Evolutionary conservation across 2,888 invertebrate species (phyloP), one percentile per base, ranked within the genome.

Genomic region (Drosophila affinis): DNA sequence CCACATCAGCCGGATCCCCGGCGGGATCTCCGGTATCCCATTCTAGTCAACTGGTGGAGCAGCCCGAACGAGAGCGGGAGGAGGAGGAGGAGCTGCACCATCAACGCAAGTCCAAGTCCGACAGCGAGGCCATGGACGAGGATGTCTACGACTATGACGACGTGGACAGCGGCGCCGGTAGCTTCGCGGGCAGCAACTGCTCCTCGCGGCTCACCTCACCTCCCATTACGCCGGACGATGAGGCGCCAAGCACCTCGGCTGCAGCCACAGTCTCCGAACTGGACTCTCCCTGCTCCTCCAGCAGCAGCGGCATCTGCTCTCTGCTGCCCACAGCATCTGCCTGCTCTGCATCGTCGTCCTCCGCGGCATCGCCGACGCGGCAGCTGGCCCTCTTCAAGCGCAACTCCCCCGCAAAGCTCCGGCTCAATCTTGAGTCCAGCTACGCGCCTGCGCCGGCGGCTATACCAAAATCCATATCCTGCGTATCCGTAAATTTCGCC

Each of bases 181-280:
- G 81, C 60, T 74, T 81, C 63, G 81, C 86, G 12, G 81, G 81
- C 62, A 90, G 90, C 67, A 87, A 78, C 62, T 90, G 89, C 77
- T 90, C 90, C 1, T 89, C 91, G 21, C 89, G 91, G 2, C 72
- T 90, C 39, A 90, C 90, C 60, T 91, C 91, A 59, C 89, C 91
- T n/a, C 90, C 90, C 27, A 77, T 89, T 24, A 90, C 90, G 17
- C 91, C 90, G 5, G 90, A 81, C 34, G 76, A 89, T 53, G 89
- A 90, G 70, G 76, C 85, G 34, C 85, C 86, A n/a, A 74, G 88
- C 75, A 86, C 85, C 18, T 84, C 85, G 24, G 70, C 87, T 10
- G 71, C 78, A 0, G 62, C 76, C 3, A 57, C 76, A 0, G 62
- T 59, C 24, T 53, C 76, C 12, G 84, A 88, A 7, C 46, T 84